phyloP scores from a whole-genome alignment of 2,113 vertebrate genomes.

The Planiliza haematocheilus region DNA sequence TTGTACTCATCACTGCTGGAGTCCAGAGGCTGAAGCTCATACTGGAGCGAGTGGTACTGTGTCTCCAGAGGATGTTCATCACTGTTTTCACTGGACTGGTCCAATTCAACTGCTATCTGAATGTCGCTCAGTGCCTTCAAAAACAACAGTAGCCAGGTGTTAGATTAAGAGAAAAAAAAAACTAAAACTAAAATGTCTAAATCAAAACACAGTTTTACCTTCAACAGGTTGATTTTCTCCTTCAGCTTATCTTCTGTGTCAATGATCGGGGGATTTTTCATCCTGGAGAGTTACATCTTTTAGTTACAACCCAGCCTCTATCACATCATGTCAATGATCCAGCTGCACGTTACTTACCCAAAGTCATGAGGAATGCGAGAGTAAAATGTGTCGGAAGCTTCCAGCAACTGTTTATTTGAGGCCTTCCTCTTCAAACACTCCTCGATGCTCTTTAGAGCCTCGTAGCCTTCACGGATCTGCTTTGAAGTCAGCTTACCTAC shows the following conservation, averaged over 20 bases:
- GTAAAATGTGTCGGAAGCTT: constrained; percentile 94
- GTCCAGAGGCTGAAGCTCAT: constrained; percentile 83
- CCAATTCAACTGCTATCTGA: constrained; percentile 90
- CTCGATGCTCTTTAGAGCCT: constrained; percentile 88
- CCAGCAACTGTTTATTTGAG: constrained; percentile 77
- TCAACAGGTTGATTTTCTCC: constrained; percentile 87
- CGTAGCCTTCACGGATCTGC: constrained; percentile 90
- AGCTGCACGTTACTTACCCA: constrained; percentile 77
- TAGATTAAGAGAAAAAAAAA: constrained; percentile 54
- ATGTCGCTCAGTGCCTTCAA: constrained; percentile 90
- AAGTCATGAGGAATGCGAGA: constrained; percentile 94
- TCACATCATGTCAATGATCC: no score
- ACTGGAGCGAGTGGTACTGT: constrained; percentile 86
- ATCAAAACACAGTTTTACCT: constrained; percentile 81
- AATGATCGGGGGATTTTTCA: constrained; percentile 89
- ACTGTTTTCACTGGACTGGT: constrained; percentile 76
- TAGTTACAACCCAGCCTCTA: no score
- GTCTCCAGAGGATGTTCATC: constrained; percentile 88
- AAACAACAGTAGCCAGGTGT: constrained; percentile 75
- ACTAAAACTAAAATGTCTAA: not conserved
- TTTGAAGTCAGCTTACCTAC: constrained; percentile 89
- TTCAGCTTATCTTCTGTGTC: constrained; percentile 86
- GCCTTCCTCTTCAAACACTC: constrained; percentile 85
- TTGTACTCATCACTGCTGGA: constrained; percentile 80
- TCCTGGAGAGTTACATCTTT: no score